Percentiles rank a stretch among this genome's conserved stretches.
Conservation (phyloP, 1,140 invertebrate genomes). For the Trypoxylus dichotomus region DNA sequence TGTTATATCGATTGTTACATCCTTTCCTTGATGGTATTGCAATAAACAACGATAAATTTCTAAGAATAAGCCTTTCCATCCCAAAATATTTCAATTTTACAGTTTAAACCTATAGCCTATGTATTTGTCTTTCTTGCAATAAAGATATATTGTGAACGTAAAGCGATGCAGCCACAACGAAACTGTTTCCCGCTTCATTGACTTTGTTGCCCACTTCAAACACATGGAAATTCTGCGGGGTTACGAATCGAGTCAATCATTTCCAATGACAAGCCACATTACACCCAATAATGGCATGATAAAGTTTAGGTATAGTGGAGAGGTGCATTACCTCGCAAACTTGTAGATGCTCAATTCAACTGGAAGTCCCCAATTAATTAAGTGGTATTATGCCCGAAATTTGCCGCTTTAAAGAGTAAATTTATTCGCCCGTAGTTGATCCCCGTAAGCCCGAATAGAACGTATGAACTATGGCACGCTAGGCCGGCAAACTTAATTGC, state of each 20-base stretch:
- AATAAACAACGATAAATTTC: no score
- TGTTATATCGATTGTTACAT: no score
- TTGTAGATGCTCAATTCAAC: neutral
- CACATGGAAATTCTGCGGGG: no score
- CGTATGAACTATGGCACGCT: neutral
- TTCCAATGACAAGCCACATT: neutral
- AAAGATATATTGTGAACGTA: no score
- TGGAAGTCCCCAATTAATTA: neutral
- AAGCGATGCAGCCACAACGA: no score
- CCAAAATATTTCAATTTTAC: no score
- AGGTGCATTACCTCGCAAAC: neutral
- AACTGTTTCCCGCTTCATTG: no score
- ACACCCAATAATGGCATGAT: neutral
- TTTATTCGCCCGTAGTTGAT: neutral
- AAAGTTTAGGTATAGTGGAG: neutral
- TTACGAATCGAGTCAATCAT: neutral
- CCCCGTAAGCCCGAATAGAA: neutral
- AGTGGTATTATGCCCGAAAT: neutral
- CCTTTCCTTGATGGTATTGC: no score
- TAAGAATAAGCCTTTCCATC: no score
- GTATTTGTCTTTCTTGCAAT: no score
- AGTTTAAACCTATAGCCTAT: no score
- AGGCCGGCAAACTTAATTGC: neutral
- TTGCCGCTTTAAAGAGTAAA: neutral
- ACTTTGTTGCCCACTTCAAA: no score